Percentiles rank a stretch among this genome's conserved stretches.
phyloP scores from a whole-genome alignment of 2,113 vertebrate genomes.

The Gobio gobio region DNA sequence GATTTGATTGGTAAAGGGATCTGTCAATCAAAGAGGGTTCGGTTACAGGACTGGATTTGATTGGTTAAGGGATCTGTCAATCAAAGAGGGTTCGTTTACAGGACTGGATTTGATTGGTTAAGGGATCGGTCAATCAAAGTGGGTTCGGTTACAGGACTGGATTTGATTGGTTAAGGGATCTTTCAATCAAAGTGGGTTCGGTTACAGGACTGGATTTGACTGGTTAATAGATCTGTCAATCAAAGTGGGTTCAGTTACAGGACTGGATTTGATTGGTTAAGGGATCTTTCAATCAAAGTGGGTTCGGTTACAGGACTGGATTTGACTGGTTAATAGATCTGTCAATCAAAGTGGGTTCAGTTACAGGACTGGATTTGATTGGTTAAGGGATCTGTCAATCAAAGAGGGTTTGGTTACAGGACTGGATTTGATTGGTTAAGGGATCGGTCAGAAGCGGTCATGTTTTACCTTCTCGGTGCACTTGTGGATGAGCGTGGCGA shows the following conservation, averaged over 20 bases:
- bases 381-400: not conserved
- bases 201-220: not conserved
- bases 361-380: not conserved
- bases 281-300: not conserved
- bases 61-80: not conserved
- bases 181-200: not conserved
- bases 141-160: not conserved
- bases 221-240: not conserved
- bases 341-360: not conserved
- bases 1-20: not conserved
- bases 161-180: not conserved
- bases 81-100: not conserved
- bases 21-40: not conserved
- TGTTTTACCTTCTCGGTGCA: slow-evolving; percentile 90
- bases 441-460: not conserved
- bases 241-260: not conserved
- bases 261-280: not conserved
- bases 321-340: not conserved
- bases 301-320: not conserved
- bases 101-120: not conserved
- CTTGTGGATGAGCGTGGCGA: slow-evolving; percentile 90
- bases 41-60: not conserved
- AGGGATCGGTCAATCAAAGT: not conserved
- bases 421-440: no score
- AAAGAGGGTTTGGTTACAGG: no score